phyloP scores from a whole-genome alignment of 2,888 invertebrate species.

The Hirtodrosophila duncani region DNA sequence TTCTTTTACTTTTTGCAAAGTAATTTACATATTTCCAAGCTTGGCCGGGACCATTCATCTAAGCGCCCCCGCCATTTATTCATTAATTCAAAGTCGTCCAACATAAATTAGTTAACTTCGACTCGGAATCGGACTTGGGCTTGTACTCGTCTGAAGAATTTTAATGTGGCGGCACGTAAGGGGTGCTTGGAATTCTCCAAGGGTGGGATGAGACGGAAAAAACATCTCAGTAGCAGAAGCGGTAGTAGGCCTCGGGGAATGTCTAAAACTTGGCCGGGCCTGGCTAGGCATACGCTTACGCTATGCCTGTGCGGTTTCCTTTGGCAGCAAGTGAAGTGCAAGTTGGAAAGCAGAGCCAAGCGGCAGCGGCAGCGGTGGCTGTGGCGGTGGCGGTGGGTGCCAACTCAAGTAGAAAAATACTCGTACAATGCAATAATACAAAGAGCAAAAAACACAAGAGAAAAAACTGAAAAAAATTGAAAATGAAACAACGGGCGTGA shows the following conservation, averaged over 20 bases:
- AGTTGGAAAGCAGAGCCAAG: slow-evolving; percentile 39
- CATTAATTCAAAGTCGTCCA: slow-evolving; percentile 71
- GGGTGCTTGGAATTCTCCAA: slow-evolving; percentile 27
- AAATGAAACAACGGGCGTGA: slow-evolving; percentile 66
- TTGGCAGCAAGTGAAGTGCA: slow-evolving; percentile 57
- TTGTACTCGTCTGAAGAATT: slow-evolving; percentile 58
- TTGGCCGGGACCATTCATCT: slow-evolving; percentile 55
- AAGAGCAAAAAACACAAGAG: slow-evolving; percentile 21
- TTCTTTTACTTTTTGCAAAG: slow-evolving; percentile 41
- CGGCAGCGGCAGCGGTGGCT: slow-evolving; percentile 19
- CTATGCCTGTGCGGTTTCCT: slow-evolving; percentile 69
- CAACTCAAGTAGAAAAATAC: slow-evolving; percentile 73
- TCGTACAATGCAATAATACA: slow-evolving; percentile 65
- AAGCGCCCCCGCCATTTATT: slow-evolving; percentile 70
- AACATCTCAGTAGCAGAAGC: slow-evolving; percentile 17
- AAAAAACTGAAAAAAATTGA: slow-evolving; percentile 37
- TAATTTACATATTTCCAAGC: slow-evolving; percentile 61
- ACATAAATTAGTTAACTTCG: slow-evolving; percentile 73
- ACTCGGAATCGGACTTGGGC: slow-evolving; percentile 36
- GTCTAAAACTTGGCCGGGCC: too few species aligned
- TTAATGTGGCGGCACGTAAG: slow-evolving; percentile 53
- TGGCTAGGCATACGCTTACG: too few species aligned
- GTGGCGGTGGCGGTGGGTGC: slow-evolving; percentile 46
- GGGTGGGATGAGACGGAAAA: slow-evolving; percentile 9
- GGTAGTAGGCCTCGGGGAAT: slow-evolving; percentile 5